Base-by-base conservation (phyloP, 30 jellyfish, hydroid and myxozoan genomes). In the Chironex yamaguchii region DNA sequence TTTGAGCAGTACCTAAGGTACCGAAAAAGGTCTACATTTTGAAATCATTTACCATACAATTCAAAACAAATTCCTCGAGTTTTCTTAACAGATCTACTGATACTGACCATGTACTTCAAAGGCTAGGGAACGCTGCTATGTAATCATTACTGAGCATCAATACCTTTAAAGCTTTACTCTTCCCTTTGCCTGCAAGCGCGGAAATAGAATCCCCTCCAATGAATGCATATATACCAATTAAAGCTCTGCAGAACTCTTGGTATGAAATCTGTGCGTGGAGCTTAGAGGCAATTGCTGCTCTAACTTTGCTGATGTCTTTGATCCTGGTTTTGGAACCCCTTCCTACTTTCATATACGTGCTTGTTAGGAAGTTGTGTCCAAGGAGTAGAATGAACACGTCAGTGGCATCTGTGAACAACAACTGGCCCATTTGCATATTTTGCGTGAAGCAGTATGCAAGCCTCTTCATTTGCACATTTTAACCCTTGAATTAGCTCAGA, bases 371-470 rank as follows among this genome's bases (percentile, higher is more conserved):
- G 62, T 32, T 77, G 79, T 77, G 74, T 49, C 73, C 73, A 62
- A 80, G 77, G 76, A 80, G 84, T 65, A 80, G 31, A 34, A 80
- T 36, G 73, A 62, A 80, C 62, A 34, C 84, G 65, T 80, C 86
- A 36, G 91, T 58, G 64, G 34, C 91, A 64, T 80, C 91, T 62
- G 86, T 73, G 86, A 73, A 73, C 52, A 53, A 73, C 86, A 72
- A 73, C 71, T n/a, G 71, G 71, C 31, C 84, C 26, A 2, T 29
- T 42, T 35, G 85, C 64, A 73, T 80, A 62, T 62, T 64, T 80
- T 29, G 91, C 85, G 66, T 80, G 91, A 64, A 80, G 91, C 73
- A 80, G 84, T 73, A 80, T 80, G 76, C 86, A 52, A 2, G 91
- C 91, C 91, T 80, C 91, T 64, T 80, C 91, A 29, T 80, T 72